Evolutionary conservation across 2,113 vertebrate species (phyloP), one percentile per base, ranked within the genome.

Genomic region (Dasyurus viverrinus): DNA sequence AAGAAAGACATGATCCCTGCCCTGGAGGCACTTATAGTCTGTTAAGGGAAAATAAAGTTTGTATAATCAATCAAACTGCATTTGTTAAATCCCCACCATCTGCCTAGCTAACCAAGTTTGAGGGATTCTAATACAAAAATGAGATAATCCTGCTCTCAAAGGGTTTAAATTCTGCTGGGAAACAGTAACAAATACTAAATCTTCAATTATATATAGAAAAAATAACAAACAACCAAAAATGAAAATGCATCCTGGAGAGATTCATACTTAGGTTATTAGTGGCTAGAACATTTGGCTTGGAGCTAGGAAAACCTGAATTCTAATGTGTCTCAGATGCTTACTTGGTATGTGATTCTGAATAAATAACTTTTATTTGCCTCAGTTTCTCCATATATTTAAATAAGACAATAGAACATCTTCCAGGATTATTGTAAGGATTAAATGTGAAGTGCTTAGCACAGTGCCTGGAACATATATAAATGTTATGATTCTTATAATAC

Each of bases 171-270:
- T 60, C 14, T 92, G 89, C 16, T 91, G 48, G 27, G 91, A 93
- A 89, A 89, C 47, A 91, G 57, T 89, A 30, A 8, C 25, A 92
- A 94, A 92, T 54, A 48, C 7, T 36, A 84, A 84, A 84, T n/a
- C 19, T 23, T n/a, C 16, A 84, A 84, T 42, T 84, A 42, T 42
- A 0, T 23, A 42, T 84, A 42, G 68, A 84, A 84, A 84, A 42
- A 84, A n/a, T 42, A 84, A 54, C 54, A 91, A 47, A 90, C 55
- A 89, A 90, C 53, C 90, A 27, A 60, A 94, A 54, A 93, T 23
- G 30, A 93, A 97, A 93, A 27, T 54, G 46, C 36, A 68, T 68
- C 60, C 36, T 30, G 16, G 68, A 42, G 19, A n/a, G 16, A 42
- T 84, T 3, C 1, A n/a, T n/a, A 84, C 7, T 2, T 84, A 42